phyloP scores from a whole-genome alignment of 1,140 invertebrate genomes.

The Myzus persicae region DNA sequence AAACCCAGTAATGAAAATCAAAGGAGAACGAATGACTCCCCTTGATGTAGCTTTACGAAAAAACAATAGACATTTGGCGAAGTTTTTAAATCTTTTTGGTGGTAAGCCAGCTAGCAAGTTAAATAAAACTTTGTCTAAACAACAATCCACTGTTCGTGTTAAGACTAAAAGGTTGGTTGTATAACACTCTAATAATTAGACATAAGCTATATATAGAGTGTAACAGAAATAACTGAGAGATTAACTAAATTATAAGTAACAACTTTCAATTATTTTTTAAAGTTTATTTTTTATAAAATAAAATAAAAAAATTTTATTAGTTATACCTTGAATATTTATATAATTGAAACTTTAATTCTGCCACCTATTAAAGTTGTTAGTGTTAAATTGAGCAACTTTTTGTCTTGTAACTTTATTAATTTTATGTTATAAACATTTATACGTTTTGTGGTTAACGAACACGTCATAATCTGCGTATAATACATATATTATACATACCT shows the following conservation, averaged over 20 bases:
- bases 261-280: neutral
- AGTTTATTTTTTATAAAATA: no score
- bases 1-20: conserved; percentile 83
- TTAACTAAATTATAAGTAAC: neutral
- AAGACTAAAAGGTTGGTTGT: conserved; percentile 60
- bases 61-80: conserved; percentile 87
- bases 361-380: neutral
- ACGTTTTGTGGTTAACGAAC: neutral
- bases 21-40: conserved; percentile 85
- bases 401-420: neutral
- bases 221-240: neutral
- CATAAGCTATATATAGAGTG: neutral
- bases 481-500: neutral
- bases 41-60: conserved; percentile 88
- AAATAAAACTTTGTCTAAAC: conserved; percentile 60
- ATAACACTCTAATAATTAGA: neutral
- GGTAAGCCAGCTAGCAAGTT: conserved; percentile 80
- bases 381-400: neutral
- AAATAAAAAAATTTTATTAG: no score
- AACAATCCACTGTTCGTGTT: conserved; percentile 62
- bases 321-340: neutral
- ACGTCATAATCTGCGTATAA: neutral
- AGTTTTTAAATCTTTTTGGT: conserved; percentile 90
- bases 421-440: neutral
- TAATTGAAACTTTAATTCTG: neutral